Evolutionary conservation across 2,888 invertebrate species (phyloP), one percentile per base, ranked within the genome.

Genomic region (Chrysolina americana): DNA sequence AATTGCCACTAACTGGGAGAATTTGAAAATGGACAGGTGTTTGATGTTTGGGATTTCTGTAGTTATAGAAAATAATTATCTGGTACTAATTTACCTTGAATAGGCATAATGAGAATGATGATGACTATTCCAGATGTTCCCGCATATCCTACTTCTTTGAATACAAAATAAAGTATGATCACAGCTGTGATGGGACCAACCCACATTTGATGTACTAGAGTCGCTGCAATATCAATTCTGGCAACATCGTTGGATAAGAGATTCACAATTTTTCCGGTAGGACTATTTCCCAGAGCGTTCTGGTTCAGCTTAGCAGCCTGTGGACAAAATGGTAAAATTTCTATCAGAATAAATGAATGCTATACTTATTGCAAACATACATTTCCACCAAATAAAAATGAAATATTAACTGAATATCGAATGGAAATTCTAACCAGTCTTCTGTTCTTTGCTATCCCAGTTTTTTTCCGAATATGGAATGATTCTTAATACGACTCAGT

Each of bases 231-330:
- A 87, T 98, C 98, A 85, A 98, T 95, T 48, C 98, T 93, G 86
- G 94, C 94, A 11, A 98, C 96, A 87, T 98, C 98, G 85, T 98
- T 98, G 9, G 97, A 97, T 71, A 98, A 90, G 5, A 98, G 89
- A 89, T 98, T 98, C 13, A 98, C 94, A 69, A 98, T 93, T 87
- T 98, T 96, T 0, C 98, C 98, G 0, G 95, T 93, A 0, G 97
- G 92, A 0, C 94, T 94, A 83, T 92, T 90, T 1, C 92, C 92
- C 50, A 95, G 87, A 0, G 94, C 92, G 0, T 91, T 91, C 80
- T 93, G 90, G 81, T 94, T 95, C 47, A 96, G 87, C 6, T 91
- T 90, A 13, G 95, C 89, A 0, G 94, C 90, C 95, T 96, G 87
- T 6, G 70, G 73, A 65, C 71, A 53, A 23, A 48, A 70, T 47